Base-by-base conservation (phyloP, 1,140 invertebrate genomes). In the Aphelinus atriplicis region DNA sequence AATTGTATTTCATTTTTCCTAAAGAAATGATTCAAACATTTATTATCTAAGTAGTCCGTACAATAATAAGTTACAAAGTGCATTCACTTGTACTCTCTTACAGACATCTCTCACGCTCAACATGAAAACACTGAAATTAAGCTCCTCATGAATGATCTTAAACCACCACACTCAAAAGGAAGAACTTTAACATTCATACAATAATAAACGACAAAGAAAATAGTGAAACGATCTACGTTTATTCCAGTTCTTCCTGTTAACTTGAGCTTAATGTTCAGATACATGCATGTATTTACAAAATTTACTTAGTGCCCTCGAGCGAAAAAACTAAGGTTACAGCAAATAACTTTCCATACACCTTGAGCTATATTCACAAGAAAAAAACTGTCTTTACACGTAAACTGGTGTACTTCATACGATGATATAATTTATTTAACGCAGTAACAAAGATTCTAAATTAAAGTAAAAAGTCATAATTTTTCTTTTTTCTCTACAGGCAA, bases 291-390 rank as follows among this genome's bases (percentile, higher is more conserved):
- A 75, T 75, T 75, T 75, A 75, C 73, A 75, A 43, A 43, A 63
- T 75, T 69, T 70, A 75, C 67, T 75, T 75, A 75, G 67, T 71
- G 68, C 74, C 74, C 62, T 75, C 66, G 71, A 76, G 64, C 64
- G 58, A 76, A 71, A 76, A 71, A 26, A 71, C 63, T 76, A 67
- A 53, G 57, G 64, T 72, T 75, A 75, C 56, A 70, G 67, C 60
- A 70, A 75, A 69, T 58, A 61, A 70, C 62, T 66, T 68, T 67
- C 50, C 58, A 72, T 61, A 76, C 63, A 76, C 63, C 69, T 67
- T 71, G 48, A 72, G 46, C 69, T 76, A 76, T 53, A 53, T 76
- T 76, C 75, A 76, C 74, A 76, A 71, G 47, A 71, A 63, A 60
- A 4, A 26, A 26, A 3, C 65, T 64, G 64, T 70, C 65, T 70